These are phyloP conservation scores for Malacoraja senta DNA, from an alignment of 2,797 vertebrate genomes.

Conservation along the genomic window DNA sequence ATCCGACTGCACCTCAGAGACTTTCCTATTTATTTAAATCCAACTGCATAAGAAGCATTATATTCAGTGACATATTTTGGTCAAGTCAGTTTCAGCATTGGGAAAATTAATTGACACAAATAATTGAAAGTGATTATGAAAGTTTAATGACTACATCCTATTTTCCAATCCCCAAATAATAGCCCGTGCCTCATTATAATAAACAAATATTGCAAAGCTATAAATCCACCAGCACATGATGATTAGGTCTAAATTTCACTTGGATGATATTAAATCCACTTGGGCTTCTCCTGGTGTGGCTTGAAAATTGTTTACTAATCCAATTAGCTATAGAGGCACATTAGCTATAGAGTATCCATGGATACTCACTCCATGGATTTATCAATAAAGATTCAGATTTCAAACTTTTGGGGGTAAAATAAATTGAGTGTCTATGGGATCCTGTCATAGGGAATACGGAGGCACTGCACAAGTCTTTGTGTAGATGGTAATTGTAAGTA, in stretches of 20 bases:
- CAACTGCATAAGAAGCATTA: not conserved
- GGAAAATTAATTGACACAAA: not conserved
- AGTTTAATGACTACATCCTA: not conserved
- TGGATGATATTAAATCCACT: too few relatives aligned
- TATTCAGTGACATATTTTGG: not conserved
- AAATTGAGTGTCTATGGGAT: not conserved
- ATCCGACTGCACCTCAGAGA: not conserved
- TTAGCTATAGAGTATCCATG: too few relatives aligned
- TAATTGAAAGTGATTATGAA: not conserved
- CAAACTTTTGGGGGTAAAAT: not conserved
- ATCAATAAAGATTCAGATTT: slow-evolving; percentile 4
- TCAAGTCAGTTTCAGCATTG: not conserved
- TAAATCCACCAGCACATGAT: not conserved
- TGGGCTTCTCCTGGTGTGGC: not conserved
- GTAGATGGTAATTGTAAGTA: not conserved
- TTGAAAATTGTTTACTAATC: not conserved
- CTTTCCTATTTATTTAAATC: not conserved
- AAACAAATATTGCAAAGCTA: not conserved
- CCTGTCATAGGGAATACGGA: too few relatives aligned
- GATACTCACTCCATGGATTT: not conserved
- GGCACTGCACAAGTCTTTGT: not conserved
- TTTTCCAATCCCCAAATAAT: not conserved
- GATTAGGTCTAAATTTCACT: not conserved
- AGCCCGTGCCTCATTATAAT: not conserved
- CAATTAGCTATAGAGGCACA: not conserved